These are phyloP conservation scores for Caradrina clavipalpis DNA, from an alignment of 2,888 invertebrate genomes.

Conservation along the genomic window DNA sequence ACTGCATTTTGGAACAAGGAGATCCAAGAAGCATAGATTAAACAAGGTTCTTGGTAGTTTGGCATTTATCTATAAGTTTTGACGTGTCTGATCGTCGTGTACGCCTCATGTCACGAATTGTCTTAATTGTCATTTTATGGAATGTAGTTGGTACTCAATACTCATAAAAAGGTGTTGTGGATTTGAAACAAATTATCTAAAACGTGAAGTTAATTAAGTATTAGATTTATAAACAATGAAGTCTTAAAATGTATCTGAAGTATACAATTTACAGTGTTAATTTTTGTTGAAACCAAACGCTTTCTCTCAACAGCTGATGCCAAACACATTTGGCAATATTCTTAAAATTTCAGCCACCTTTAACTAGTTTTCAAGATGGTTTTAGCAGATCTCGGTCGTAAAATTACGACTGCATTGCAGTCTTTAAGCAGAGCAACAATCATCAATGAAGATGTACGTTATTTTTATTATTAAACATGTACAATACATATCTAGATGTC, in stretches of 20 bases:
- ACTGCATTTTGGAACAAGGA: no score
- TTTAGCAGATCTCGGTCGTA: slow-evolving; percentile 99
- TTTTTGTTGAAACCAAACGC: slow-evolving; percentile 51
- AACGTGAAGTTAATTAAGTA: slow-evolving; percentile 21
- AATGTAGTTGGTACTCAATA: slow-evolving; percentile 37
- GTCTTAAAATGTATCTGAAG: slow-evolving; percentile 57
- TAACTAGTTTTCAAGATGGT: slow-evolving; percentile 94
- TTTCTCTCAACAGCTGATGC: slow-evolving; percentile 71
- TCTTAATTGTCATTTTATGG: slow-evolving; percentile 33
- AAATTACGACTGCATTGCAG: slow-evolving; percentile 99
- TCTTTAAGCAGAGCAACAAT: slow-evolving; percentile 99
- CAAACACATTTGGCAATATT: slow-evolving; percentile 58
- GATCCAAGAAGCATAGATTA: no score
- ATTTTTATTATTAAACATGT: neutral
- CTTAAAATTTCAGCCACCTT: slow-evolving; percentile 39
- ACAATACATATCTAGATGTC: neutral
- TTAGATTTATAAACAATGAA: slow-evolving; percentile 34
- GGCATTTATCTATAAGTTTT: slow-evolving; percentile 40
- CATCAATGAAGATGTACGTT: slow-evolving; percentile 98
- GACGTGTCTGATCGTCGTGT: slow-evolving; percentile 80
- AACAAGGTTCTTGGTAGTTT: no score
- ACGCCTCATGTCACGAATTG: slow-evolving; percentile 72
- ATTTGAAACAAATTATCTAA: slow-evolving; percentile 32
- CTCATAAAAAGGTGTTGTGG: slow-evolving; percentile 52
- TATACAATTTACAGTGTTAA: slow-evolving; percentile 37